phyloP scores from a whole-genome alignment of 1,140 invertebrate genomes.

The Dendrolimus kikuchii region DNA sequence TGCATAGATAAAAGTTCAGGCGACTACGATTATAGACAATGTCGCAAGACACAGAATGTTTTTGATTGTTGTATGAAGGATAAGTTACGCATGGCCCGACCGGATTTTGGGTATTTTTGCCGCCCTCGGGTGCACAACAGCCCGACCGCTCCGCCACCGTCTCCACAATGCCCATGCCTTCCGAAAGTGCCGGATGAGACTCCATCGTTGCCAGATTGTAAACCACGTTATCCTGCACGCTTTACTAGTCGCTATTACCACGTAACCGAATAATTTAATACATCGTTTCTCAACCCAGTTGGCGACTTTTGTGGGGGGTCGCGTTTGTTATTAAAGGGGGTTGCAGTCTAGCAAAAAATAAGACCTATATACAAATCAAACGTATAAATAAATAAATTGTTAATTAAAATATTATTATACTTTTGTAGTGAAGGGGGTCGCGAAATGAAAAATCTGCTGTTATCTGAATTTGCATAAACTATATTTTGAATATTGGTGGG shows the following conservation, averaged over 20 bases:
- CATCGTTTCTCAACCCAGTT: background rate
- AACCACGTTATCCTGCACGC: constrained; percentile 73
- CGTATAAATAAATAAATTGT: too few species aligned
- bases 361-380: too few species aligned
- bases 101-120: constrained; percentile 88
- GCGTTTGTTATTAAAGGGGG: too few species aligned
- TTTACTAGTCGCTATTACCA: constrained; percentile 73
- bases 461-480: too few species aligned
- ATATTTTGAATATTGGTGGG: too few species aligned
- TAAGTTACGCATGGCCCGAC: constrained; percentile 87
- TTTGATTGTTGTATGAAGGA: constrained; percentile 91
- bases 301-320: background rate
- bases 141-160: constrained; percentile 66
- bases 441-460: background rate
- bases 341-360: background rate
- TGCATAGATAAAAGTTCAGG: constrained; percentile 88
- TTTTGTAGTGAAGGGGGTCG: too few species aligned
- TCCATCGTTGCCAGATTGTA: constrained; percentile 76
- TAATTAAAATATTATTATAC: too few species aligned
- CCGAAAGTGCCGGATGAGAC: constrained; percentile 70
- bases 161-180: constrained; percentile 68
- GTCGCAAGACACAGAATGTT: constrained; percentile 87
- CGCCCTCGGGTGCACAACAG: constrained; percentile 83
- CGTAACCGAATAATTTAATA: constrained; percentile 38
- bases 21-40: constrained; percentile 77